Evolutionary conservation across 2,888 invertebrate species (phyloP).

Genomic region (Entomobrya multifasciata): DNA sequence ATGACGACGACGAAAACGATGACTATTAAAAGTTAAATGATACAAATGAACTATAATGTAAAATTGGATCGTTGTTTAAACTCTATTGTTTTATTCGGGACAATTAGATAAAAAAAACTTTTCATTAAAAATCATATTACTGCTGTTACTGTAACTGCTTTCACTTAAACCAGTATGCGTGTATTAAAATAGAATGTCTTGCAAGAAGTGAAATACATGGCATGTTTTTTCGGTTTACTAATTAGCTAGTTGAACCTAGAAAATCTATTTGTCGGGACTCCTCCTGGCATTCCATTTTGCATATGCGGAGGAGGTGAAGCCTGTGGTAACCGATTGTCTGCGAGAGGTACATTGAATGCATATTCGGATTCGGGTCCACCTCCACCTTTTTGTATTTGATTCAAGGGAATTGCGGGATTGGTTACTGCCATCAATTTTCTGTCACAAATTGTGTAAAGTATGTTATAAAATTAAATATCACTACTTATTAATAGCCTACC

Average conservation of each 20-base stretch:
- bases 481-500: no score
- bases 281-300: constrained; percentile 8
- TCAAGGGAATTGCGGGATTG: constrained; percentile 29
- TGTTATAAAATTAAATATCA: no score
- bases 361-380: constrained; percentile 49
- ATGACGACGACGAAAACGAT: background rate
- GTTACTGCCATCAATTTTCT: constrained; percentile 64
- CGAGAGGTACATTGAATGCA: constrained; percentile 59
- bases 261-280: constrained; percentile 4
- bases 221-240: background rate
- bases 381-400: constrained; percentile 13
- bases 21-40: background rate
- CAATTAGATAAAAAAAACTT: no score
- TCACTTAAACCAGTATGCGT: no score
- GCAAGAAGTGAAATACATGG: no score
- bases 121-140: no score
- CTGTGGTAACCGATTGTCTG: constrained; percentile 12
- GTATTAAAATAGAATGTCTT: no score
- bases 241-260: constrained; percentile 3
- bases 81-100: no score
- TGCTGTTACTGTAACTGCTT: no score
- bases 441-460: no score
- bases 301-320: background rate
- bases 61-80: no score
- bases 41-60: no score